Conservation (phyloP, 2,797 vertebrate species). For the Linurgus olivaceus region DNA sequence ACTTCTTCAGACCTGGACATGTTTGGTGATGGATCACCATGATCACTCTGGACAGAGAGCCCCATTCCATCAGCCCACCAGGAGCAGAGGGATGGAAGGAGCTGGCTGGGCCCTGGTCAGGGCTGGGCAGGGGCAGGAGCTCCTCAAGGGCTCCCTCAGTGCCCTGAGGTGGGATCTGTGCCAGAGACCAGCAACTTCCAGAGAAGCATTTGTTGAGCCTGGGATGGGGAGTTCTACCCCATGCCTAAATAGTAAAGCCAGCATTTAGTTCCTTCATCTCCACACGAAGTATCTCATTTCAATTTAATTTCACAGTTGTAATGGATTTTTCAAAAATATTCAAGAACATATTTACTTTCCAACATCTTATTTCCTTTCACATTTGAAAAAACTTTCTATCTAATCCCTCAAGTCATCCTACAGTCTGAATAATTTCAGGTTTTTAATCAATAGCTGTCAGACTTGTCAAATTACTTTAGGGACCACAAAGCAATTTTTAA, state of each 20-base stretch:
- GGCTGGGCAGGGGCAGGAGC: neutral
- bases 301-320: conserved; percentile 57
- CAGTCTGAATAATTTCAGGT: conserved; percentile 78
- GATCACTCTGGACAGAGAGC: accelerated
- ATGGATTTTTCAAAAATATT: conserved; percentile 65
- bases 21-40: neutral
- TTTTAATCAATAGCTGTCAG: conserved; percentile 85
- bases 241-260: neutral
- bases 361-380: conserved; percentile 64
- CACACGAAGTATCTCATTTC: conserved; percentile 56
- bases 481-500: conserved; percentile 82
- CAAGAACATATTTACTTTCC: conserved; percentile 62
- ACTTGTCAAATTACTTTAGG: conserved; percentile 82
- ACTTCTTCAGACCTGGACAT: neutral
- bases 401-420: conserved; percentile 75
- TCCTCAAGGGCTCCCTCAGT: neutral
- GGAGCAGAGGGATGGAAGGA: neutral
- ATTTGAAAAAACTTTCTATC: conserved; percentile 72
- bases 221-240: neutral
- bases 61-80: neutral
- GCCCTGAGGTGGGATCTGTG: accelerated
- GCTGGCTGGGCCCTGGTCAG: neutral
- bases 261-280: conserved; percentile 42
- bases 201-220: neutral
- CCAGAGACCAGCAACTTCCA: neutral